Conservation (phyloP, 2,888 invertebrate species). For the Cataglyphis livida region DNA sequence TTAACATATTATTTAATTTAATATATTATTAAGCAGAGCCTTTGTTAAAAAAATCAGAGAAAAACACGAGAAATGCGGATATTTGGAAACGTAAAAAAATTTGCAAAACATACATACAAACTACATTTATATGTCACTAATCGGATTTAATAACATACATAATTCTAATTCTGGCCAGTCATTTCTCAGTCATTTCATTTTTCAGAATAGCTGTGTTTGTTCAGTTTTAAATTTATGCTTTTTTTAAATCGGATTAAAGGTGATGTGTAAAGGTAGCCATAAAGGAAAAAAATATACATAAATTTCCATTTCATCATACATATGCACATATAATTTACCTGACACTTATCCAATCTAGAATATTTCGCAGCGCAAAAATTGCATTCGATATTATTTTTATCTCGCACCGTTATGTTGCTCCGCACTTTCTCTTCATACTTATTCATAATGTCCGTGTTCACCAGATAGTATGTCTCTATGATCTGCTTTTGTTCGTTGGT, state of each 20-base stretch:
- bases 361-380: constrained; percentile 76
- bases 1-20: background rate
- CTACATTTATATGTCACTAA: too few species aligned
- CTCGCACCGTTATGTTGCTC: constrained; percentile 68
- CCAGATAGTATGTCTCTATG: constrained; percentile 76
- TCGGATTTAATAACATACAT: too few species aligned
- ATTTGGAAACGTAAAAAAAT: background rate
- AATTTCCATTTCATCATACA: background rate
- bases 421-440: constrained; percentile 66
- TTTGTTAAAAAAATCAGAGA: background rate
- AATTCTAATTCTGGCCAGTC: too few species aligned
- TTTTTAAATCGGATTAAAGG: too few species aligned
- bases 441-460: constrained; percentile 76
- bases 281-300: background rate
- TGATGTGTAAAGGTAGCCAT: too few species aligned
- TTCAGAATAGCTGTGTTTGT: too few species aligned
- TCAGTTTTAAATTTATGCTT: too few species aligned
- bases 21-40: background rate
- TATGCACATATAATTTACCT: constrained; percentile 61
- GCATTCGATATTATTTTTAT: constrained; percentile 76
- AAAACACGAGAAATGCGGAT: background rate
- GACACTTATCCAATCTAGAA: constrained; percentile 79
- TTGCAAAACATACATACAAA: too few species aligned
- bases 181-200: too few species aligned
- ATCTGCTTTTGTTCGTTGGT: constrained; percentile 77